These are phyloP conservation scores for Sphaerodactylus townsendi DNA, from an alignment of 2,113 vertebrate genomes.

Conservation along the genomic window DNA sequence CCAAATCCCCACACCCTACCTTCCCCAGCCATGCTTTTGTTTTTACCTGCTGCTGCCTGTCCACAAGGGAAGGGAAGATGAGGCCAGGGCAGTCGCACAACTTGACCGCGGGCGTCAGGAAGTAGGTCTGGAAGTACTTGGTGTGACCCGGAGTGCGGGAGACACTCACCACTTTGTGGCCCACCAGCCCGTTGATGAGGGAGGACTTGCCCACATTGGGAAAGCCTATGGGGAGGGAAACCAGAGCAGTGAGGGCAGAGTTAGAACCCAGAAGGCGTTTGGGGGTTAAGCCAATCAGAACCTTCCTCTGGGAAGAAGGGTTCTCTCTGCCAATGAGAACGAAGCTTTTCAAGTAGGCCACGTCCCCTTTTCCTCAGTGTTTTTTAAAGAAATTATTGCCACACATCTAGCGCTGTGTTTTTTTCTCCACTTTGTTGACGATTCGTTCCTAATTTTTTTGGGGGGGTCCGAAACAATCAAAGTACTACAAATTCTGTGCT, in stretches of 20 bases:
- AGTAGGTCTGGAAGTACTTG: slow-evolving; percentile 96
- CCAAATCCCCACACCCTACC: neutral
- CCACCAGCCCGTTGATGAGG: slow-evolving; percentile 88
- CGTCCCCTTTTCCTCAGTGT: no score
- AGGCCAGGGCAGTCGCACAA: slow-evolving; percentile 93
- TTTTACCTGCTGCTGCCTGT: slow-evolving; percentile 83
- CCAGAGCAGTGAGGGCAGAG: neutral
- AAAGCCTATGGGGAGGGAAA: slow-evolving; percentile 73
- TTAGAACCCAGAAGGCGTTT: neutral
- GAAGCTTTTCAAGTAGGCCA: no score
- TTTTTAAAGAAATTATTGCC: no score
- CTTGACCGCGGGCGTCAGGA: slow-evolving; percentile 88
- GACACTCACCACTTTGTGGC: slow-evolving; percentile 90
- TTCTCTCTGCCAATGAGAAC: neutral
- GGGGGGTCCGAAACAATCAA: no score
- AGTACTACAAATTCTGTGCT: no score
- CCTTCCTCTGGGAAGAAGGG: no score
- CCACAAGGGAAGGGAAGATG: slow-evolving; percentile 86
- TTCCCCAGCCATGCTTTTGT: neutral
- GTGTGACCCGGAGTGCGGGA: slow-evolving; percentile 94
- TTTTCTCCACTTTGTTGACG: no score
- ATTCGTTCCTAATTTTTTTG: no score
- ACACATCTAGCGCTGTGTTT: no score
- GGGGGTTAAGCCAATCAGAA: neutral
- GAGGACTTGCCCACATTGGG: slow-evolving; percentile 94